A percentile compares a stretch with the other conserved stretches of the same genome.
Evolutionary conservation across 2,113 vertebrate species (phyloP).

Genomic region (Petromus typicus): DNA sequence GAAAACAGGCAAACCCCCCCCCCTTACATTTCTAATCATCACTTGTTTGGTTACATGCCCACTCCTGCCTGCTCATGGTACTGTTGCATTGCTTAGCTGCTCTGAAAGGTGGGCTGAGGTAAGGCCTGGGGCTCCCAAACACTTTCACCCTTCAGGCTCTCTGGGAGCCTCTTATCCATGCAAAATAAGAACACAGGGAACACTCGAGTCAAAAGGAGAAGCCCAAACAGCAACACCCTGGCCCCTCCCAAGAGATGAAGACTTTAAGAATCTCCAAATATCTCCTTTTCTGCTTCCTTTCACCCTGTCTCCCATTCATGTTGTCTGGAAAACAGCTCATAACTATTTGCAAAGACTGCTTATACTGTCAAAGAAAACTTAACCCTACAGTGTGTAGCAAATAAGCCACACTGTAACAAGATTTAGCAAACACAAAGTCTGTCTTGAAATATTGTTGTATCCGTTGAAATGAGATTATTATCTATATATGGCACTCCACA

Average conservation of each 20-base stretch:
- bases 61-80: background rate
- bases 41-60: background rate
- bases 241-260: background rate
- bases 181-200: background rate
- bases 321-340: conserved; percentile 50
- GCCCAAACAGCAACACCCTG: background rate
- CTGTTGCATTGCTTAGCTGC: background rate
- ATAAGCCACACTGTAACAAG: conserved; percentile 57
- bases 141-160: background rate
- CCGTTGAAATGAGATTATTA: conserved; percentile 67
- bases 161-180: background rate
- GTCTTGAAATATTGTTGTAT: conserved; percentile 68
- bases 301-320: background rate
- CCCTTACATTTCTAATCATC: background rate
- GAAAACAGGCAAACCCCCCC: background rate
- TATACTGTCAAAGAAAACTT: conserved; percentile 49
- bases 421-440: conserved; percentile 61
- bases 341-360: conserved; percentile 54
- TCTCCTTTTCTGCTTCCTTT: background rate
- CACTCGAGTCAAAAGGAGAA: background rate
- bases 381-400: conserved; percentile 34
- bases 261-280: background rate
- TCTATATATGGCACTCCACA: conserved; percentile 43
- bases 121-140: no score
- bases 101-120: background rate